A percentile compares a stretch with the other conserved stretches of the same genome.
Evolutionary conservation across 2,888 invertebrate species (phyloP).

Genomic region (Coronaproctus castanopsis): DNA sequence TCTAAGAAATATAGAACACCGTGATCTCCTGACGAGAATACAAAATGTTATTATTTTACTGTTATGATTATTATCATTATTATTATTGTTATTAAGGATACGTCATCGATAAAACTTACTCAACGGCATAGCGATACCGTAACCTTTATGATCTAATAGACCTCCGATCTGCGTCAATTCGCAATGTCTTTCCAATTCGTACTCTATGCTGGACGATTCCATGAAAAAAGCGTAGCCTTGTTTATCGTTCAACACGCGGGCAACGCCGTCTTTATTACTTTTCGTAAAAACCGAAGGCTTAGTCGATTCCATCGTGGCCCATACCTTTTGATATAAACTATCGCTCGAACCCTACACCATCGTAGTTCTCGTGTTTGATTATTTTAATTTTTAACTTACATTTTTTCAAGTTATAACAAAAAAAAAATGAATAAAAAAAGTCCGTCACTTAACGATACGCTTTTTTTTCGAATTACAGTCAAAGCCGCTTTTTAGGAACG

Average conservation of each 20-base stretch:
- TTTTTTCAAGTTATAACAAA: no score
- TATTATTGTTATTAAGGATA: no score
- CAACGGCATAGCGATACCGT: constrained; percentile 77
- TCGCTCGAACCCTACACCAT: constrained; percentile 35
- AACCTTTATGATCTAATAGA: constrained; percentile 72
- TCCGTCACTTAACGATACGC: no score
- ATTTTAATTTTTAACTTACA: no score
- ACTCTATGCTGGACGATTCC: constrained; percentile 91
- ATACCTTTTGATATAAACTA: constrained; percentile 76
- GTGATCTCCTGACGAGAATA: no score
- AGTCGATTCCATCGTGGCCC: constrained; percentile 71
- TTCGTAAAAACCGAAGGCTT: constrained; percentile 63
- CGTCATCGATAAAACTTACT: no score
- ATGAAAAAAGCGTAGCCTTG: constrained; percentile 80
- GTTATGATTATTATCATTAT: no score
- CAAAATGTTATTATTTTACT: constrained; percentile 1
- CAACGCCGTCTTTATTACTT: constrained; percentile 68
- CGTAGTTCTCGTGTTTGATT: background rate
- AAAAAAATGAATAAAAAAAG: no score
- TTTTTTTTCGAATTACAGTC: no score
- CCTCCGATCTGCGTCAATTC: constrained; percentile 63
- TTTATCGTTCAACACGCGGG: constrained; percentile 56
- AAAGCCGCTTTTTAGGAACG: no score
- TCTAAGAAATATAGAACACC: no score
- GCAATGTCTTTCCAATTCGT: constrained; percentile 66